Evolutionary conservation across 2,797 vertebrate genomes (phyloP).

Genomic region (Sciurus carolinensis): DNA sequence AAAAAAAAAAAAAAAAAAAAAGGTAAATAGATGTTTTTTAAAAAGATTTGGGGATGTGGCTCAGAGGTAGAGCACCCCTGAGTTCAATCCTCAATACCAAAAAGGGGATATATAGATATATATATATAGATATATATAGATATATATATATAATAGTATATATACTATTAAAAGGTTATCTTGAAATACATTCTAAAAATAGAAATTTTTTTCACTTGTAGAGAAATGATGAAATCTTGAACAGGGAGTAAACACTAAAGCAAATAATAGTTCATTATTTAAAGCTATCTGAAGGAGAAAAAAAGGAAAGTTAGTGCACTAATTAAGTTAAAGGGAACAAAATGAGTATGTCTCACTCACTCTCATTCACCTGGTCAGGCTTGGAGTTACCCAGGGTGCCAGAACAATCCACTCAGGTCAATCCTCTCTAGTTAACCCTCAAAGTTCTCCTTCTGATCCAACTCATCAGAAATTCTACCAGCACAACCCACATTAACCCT

Average conservation of each 20-base stretch:
- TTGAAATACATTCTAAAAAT: background rate
- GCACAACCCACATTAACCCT: background rate
- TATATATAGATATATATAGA: too few relatives aligned
- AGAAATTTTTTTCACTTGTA: slow-evolving; percentile 17
- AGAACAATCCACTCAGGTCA: background rate
- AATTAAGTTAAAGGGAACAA: background rate
- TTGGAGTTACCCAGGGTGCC: background rate
- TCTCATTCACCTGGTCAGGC: background rate
- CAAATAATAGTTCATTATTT: background rate
- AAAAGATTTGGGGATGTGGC: too few relatives aligned
- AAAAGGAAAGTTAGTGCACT: background rate
- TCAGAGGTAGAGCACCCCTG: too few relatives aligned
- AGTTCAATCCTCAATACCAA: too few relatives aligned
- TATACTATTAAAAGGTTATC: background rate
- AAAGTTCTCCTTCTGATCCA: background rate
- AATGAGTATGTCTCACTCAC: background rate
- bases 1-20: too few relatives aligned
- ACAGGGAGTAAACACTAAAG: background rate
- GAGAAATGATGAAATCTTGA: slow-evolving; percentile 43
- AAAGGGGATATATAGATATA: too few relatives aligned
- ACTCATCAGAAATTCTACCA: background rate
- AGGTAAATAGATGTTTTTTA: too few relatives aligned
- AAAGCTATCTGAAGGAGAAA: background rate
- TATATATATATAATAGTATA: too few relatives aligned
- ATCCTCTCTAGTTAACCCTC: background rate